Conservation (phyloP, 2,888 invertebrate genomes). For the Mythimna impura region DNA sequence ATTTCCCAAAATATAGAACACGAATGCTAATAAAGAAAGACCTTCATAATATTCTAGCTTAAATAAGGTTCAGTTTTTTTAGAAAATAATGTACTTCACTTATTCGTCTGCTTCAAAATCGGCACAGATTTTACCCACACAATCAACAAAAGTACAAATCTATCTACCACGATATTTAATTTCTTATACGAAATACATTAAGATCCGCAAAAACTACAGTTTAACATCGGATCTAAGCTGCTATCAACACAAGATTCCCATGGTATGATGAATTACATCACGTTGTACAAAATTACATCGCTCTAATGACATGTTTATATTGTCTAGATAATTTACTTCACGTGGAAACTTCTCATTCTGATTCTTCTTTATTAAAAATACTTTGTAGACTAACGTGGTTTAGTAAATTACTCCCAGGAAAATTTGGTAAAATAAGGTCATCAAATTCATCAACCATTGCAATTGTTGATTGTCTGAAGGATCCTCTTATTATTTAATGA, state of each 20-base stretch:
- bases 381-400: neutral
- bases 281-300: constrained; percentile 38
- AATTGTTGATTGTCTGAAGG: neutral
- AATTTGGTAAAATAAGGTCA: neutral
- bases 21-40: neutral
- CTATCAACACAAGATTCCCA: constrained; percentile 51
- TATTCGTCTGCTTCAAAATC: neutral
- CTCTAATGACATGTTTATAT: constrained; percentile 51
- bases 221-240: constrained; percentile 25
- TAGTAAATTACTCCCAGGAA: constrained; percentile 4
- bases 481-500: neutral
- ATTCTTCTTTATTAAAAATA: constrained; percentile 28
- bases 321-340: constrained; percentile 46
- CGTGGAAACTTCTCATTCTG: constrained; percentile 45
- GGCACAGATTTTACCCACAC: neutral
- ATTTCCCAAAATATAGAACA: constrained; percentile 10
- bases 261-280: constrained; percentile 54
- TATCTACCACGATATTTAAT: constrained; percentile 18
- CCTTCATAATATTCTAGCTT: constrained; percentile 1
- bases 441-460: constrained; percentile 3
- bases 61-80: neutral
- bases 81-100: neutral
- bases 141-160: constrained; percentile 3
- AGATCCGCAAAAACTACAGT: constrained; percentile 30
- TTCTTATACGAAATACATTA: constrained; percentile 31